Percentiles rank a stretch among this genome's conserved stretches.
phyloP scores from a whole-genome alignment of 2,888 invertebrate species.

The Tenthredo livida region DNA sequence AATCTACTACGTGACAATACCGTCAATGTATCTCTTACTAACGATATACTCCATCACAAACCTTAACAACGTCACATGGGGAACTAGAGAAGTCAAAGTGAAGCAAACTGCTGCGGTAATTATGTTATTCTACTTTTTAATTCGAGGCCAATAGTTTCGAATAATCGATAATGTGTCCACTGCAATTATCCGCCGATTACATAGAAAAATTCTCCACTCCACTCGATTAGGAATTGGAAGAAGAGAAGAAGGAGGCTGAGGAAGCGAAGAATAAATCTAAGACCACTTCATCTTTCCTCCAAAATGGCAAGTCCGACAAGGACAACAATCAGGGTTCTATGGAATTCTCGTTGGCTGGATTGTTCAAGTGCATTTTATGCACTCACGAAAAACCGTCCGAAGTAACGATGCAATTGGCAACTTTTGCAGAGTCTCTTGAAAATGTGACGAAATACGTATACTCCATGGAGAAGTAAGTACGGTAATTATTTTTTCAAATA shows the following conservation, averaged over 20 bases:
- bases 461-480: constrained; percentile 76
- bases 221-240: constrained; percentile 74
- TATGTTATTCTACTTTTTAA: not conserved
- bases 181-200: not conserved
- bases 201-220: not conserved
- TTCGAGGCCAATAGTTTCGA: not conserved
- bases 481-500: not conserved
- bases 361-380: constrained; percentile 81
- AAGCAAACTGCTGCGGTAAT: constrained; percentile 37
- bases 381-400: constrained; percentile 77
- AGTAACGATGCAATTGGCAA: constrained; percentile 77
- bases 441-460: constrained; percentile 77
- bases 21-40: constrained; percentile 96
- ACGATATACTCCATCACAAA: constrained; percentile 96
- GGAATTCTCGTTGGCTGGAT: constrained; percentile 79
- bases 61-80: constrained; percentile 96
- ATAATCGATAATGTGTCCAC: not conserved
- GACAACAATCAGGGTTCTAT: constrained; percentile 77
- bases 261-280: constrained; percentile 75
- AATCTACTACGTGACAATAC: constrained; percentile 94
- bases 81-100: constrained; percentile 87
- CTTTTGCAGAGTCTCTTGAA: constrained; percentile 76
- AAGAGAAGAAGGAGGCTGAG: constrained; percentile 76
- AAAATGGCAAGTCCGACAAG: constrained; percentile 63
- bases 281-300: constrained; percentile 74